These are phyloP conservation scores for Lochmaea crataegi DNA, from an alignment of 2,888 invertebrate species.

Conservation along the genomic window DNA sequence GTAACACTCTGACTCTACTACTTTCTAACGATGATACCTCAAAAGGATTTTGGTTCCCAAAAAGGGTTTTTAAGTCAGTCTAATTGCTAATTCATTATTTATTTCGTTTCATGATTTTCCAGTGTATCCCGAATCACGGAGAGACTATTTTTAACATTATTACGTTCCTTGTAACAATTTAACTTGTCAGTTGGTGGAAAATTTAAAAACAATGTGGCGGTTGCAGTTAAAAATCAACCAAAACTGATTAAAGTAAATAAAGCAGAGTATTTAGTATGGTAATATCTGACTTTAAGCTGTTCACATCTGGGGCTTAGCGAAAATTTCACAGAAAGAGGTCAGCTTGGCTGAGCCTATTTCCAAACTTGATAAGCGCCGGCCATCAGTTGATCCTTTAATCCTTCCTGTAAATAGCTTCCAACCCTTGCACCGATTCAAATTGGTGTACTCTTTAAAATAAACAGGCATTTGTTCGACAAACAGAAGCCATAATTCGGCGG, in stretches of 20 bases:
- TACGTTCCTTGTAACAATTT: too few species aligned
- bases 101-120: too few species aligned
- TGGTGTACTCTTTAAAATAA: conserved; percentile 38
- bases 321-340: conserved; percentile 34
- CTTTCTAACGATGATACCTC: too few species aligned
- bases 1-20: too few species aligned
- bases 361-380: conserved; percentile 39
- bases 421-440: conserved; percentile 35
- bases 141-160: too few species aligned
- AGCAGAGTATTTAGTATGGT: conserved; percentile 31
- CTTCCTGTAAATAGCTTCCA: conserved; percentile 38
- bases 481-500: conserved; percentile 33
- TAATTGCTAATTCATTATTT: too few species aligned
- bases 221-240: neutral
- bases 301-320: conserved; percentile 30
- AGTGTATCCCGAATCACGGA: too few species aligned
- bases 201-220: too few species aligned
- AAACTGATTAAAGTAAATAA: conserved; percentile 16
- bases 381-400: conserved; percentile 40
- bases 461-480: conserved; percentile 41
- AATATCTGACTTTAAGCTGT: conserved; percentile 36
- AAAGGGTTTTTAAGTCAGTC: too few species aligned
- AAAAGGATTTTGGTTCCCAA: too few species aligned
- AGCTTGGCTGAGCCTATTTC: conserved; percentile 32
- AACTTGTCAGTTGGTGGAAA: neutral